Evolutionary conservation across 1,140 invertebrate species (phyloP).

Genomic region (Caenorhabditis tropicalis): DNA sequence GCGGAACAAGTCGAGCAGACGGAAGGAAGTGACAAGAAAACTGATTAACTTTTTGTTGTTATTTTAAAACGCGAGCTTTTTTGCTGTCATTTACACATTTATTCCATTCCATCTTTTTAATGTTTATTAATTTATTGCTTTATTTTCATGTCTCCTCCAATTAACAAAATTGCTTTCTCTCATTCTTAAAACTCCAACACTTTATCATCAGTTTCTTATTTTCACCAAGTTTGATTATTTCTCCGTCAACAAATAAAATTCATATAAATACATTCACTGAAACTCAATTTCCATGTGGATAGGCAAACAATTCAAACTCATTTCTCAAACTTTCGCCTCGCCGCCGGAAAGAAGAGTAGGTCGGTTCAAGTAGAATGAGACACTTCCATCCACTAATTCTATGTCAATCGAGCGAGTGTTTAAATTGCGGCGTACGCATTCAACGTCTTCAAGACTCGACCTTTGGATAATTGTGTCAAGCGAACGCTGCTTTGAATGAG

Average conservation of each 20-base stretch:
- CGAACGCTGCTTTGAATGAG: neutral
- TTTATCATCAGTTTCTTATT: no score
- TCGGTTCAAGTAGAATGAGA: conserved; percentile 25
- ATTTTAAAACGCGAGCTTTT: no score
- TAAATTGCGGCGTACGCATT: neutral
- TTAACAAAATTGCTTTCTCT: no score
- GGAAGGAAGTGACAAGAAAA: neutral
- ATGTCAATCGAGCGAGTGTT: neutral
- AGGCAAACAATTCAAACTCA: neutral
- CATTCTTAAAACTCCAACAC: no score
- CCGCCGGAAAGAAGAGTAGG: neutral
- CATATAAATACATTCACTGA: neutral
- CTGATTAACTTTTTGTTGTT: neutral
- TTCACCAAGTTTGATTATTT: neutral
- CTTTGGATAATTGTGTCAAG: neutral
- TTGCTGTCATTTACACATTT: no score
- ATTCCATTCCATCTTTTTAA: no score
- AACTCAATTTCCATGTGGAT: neutral
- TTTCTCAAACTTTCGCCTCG: neutral
- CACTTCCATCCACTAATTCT: neutral
- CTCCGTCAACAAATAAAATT: neutral
- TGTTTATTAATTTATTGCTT: no score
- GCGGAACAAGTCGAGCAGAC: neutral
- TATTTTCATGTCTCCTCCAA: no score
- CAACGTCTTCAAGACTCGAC: neutral